Percentiles rank a stretch among this genome's conserved stretches.
phyloP scores from a whole-genome alignment of 2,113 vertebrate genomes.

The Castor canadensis region DNA sequence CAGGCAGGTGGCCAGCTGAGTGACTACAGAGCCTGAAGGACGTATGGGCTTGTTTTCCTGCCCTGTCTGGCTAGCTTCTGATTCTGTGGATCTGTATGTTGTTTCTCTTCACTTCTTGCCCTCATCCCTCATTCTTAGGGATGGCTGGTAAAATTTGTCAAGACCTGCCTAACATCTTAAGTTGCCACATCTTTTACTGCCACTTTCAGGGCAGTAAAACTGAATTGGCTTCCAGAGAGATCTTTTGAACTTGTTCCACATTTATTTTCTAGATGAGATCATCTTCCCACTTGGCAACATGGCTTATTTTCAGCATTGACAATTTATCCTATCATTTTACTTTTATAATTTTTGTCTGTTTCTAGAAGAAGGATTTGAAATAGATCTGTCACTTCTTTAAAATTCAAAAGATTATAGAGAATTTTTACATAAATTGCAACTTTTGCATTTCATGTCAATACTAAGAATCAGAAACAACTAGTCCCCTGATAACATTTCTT shows the following conservation, averaged over 20 bases:
- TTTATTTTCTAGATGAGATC: not conserved
- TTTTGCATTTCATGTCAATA: not conserved
- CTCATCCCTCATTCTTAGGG: not conserved
- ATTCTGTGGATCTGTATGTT: not conserved
- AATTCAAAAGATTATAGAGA: conserved; percentile 7
- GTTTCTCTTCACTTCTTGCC: not conserved
- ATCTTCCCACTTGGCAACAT: not conserved
- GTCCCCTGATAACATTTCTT: not conserved
- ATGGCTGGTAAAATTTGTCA: not conserved
- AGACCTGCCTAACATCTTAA: not conserved
- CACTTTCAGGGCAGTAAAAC: not conserved
- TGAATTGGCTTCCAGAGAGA: not conserved
- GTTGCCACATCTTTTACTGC: too few species aligned
- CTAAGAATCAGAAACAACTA: not conserved
- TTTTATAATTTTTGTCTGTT: conserved; percentile 20
- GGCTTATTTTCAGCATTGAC: not conserved
- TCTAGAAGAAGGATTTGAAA: conserved; percentile 13
- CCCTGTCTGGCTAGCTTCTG: not conserved
- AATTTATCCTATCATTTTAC: not conserved
- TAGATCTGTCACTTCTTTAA: not conserved
- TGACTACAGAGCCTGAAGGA: not conserved
- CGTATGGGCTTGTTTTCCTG: not conserved
- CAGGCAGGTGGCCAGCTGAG: not conserved
- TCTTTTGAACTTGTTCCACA: not conserved
- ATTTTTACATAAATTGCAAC: not conserved